These are phyloP conservation scores for Psammodynastes pulverulentus DNA, from an alignment of 2,113 vertebrate genomes.

Conservation along the genomic window DNA sequence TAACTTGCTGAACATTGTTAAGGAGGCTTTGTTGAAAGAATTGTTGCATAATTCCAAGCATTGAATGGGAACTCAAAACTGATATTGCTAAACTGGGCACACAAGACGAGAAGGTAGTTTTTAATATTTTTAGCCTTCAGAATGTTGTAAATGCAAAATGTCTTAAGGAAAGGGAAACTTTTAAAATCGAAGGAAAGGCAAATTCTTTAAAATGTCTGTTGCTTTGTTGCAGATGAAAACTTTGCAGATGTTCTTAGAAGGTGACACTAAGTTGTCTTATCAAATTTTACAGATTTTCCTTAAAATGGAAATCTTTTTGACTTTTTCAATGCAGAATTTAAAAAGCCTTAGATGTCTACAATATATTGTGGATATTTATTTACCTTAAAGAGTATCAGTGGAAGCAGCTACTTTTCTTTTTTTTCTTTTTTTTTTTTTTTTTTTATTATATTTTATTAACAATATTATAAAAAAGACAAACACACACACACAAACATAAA, in stretches of 20 bases:
- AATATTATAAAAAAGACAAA: no score
- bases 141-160: conserved; percentile 5
- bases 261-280: conserved; percentile 46
- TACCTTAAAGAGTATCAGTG: neutral
- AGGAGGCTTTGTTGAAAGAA: neutral
- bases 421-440: no score
- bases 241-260: conserved; percentile 42
- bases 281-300: conserved; percentile 8
- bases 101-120: neutral
- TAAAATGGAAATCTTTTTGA: conserved; percentile 41
- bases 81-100: conserved; percentile 10
- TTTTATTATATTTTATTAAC: no score
- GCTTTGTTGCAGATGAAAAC: conserved; percentile 44
- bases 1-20: neutral
- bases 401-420: neutral
- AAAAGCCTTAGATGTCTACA: neutral
- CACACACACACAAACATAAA: no score
- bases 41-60: neutral
- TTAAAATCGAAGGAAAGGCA: conserved; percentile 43
- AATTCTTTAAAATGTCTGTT: conserved; percentile 29
- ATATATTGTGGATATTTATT: neutral
- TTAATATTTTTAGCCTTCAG: conserved; percentile 5
- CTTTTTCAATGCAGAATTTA: conserved; percentile 43
- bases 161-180: conserved; percentile 28
- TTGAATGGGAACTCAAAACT: conserved; percentile 13